Conservation (phyloP, 2,797 vertebrate species). For the Gymnothorax javanicus region DNA sequence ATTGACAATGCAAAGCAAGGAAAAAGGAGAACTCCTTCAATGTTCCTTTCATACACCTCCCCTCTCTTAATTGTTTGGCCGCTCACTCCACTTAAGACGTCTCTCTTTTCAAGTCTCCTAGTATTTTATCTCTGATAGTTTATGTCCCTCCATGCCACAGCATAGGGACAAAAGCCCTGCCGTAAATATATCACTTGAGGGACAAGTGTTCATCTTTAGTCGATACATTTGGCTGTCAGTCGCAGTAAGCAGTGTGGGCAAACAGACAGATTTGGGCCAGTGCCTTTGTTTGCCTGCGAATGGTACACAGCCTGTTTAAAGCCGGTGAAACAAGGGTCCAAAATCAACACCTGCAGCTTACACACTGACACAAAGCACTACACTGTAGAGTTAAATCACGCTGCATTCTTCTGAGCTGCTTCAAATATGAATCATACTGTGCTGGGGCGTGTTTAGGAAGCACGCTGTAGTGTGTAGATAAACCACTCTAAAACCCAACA, state of each 20-base stretch:
- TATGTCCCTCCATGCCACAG: constrained; percentile 65
- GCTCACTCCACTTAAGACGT: constrained; percentile 70
- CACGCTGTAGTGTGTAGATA: constrained; percentile 7
- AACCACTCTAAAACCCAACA: neutral
- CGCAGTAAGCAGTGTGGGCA: constrained; percentile 65
- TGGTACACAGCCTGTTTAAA: constrained; percentile 81
- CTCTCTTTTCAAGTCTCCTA: constrained; percentile 60
- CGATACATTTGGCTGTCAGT: constrained; percentile 70
- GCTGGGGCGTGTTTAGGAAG: neutral
- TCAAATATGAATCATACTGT: constrained; percentile 23
- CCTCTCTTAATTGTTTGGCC: constrained; percentile 73
- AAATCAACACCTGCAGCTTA: constrained; percentile 69
- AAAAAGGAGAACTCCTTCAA: constrained; percentile 54
- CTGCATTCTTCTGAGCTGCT: constrained; percentile 5
- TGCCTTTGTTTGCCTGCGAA: constrained; percentile 76
- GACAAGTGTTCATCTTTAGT: constrained; percentile 75
- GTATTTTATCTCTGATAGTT: constrained; percentile 50
- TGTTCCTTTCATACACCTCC: constrained; percentile 65
- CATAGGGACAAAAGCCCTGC: constrained; percentile 63
- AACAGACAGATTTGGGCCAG: constrained; percentile 74
- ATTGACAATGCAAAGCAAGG: constrained; percentile 68
- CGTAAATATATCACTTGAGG: constrained; percentile 72
- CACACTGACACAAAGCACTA: constrained; percentile 44
- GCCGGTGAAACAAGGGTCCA: constrained; percentile 71
- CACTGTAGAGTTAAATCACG: constrained; percentile 27